Percentiles rank a stretch among this genome's conserved stretches.
These are phyloP conservation scores for Salvelinus alpinus DNA, from an alignment of 2,113 vertebrate species.

Conservation along the genomic window DNA sequence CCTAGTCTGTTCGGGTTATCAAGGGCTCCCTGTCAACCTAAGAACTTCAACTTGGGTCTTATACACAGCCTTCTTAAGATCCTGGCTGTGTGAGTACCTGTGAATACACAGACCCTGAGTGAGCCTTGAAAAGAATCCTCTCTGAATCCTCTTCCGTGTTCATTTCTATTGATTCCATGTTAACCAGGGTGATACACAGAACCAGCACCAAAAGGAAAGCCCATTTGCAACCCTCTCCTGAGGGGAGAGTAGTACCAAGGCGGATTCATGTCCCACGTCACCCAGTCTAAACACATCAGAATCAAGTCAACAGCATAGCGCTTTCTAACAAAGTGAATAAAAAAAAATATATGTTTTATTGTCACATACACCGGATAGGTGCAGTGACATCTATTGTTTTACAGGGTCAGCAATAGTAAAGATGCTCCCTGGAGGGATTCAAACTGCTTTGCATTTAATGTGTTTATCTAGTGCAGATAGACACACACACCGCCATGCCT, in stretches of 20 bases:
- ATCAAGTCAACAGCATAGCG: slow-evolving; percentile 3
- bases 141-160: background rate
- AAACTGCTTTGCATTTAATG: background rate
- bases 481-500: background rate
- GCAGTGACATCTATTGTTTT: too few species aligned
- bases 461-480: slow-evolving; percentile 10
- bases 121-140: background rate
- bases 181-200: slow-evolving; percentile 25
- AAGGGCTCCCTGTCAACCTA: background rate
- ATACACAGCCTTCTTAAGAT: too few species aligned
- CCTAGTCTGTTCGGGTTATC: background rate
- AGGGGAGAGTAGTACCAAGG: background rate
- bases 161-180: slow-evolving; percentile 32
- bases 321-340: background rate
- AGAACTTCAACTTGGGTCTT: too few species aligned
- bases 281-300: slow-evolving; percentile 3
- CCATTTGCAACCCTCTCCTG: slow-evolving; percentile 2
- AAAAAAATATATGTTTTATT: too few species aligned
- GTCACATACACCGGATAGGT: too few species aligned
- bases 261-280: background rate
- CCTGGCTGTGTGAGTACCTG: background rate
- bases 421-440: background rate
- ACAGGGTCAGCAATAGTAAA: background rate
- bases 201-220: slow-evolving; percentile 14
- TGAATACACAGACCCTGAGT: slow-evolving; percentile 3